A percentile compares a stretch with the other conserved stretches of the same genome.
Evolutionary conservation across 2,113 vertebrate genomes (phyloP).

Genomic region (Sebastes fasciatus): DNA sequence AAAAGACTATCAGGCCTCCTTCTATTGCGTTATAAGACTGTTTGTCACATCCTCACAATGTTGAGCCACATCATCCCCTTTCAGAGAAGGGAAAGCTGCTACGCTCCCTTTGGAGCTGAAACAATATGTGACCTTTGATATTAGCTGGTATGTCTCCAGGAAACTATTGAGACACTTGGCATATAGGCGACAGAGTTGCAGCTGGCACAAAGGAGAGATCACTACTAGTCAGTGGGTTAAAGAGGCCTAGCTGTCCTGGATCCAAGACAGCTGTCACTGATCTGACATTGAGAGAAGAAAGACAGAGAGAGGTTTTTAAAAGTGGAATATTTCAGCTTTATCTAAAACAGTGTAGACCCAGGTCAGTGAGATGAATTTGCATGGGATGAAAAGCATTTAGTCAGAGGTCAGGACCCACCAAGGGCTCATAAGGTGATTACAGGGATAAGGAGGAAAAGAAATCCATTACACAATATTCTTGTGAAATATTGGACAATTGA

Average conservation of each 20-base stretch:
- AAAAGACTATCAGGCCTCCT: slow-evolving; percentile 8
- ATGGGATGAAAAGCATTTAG: neutral
- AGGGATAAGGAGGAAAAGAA: neutral
- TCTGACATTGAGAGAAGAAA: neutral
- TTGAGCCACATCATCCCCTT: neutral
- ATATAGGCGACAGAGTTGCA: neutral
- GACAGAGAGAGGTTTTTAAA: neutral
- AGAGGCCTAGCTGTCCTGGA: neutral
- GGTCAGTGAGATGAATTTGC: neutral
- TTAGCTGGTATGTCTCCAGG: slow-evolving; percentile 2
- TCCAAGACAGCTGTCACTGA: neutral
- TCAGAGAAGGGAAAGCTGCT: neutral
- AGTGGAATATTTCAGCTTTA: neutral
- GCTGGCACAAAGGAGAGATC: slow-evolving; percentile 5
- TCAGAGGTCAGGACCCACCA: neutral
- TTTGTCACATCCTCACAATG: slow-evolving; percentile 18
- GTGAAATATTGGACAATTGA: neutral
- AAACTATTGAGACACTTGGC: slow-evolving; percentile 31
- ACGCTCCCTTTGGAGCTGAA: neutral
- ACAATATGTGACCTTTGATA: slow-evolving; percentile 30
- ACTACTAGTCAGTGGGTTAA: neutral
- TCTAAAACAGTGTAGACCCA: neutral
- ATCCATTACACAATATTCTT: neutral
- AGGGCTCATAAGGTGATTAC: neutral
- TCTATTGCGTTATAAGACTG: neutral